phyloP scores from a whole-genome alignment of 2,888 invertebrate species.

The Cerceris rybyensis region DNA sequence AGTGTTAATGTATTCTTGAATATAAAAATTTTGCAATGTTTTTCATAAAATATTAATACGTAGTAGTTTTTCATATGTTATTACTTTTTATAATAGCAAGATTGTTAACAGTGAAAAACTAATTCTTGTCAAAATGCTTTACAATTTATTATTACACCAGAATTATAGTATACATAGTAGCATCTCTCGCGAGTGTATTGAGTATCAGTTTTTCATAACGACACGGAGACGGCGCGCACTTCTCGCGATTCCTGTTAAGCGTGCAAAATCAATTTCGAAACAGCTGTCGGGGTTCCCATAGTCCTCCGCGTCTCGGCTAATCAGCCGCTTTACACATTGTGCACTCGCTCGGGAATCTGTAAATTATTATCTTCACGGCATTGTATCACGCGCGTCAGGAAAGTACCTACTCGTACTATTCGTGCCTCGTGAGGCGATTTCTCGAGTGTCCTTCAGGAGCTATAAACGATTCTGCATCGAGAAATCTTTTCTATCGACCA shows the following conservation, averaged over 20 bases:
- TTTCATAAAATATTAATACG: too few species aligned
- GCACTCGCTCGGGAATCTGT: slow-evolving; percentile 16
- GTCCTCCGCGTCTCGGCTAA: slow-evolving; percentile 17
- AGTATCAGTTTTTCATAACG: background rate
- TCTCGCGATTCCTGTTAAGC: slow-evolving; percentile 3
- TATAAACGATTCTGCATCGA: slow-evolving; percentile 16
- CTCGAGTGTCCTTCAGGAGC: slow-evolving; percentile 15
- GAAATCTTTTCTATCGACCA: slow-evolving; percentile 10
- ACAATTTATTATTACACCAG: background rate
- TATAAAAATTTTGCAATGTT: too few species aligned
- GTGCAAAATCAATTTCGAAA: slow-evolving; percentile 11
- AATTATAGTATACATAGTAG: background rate
- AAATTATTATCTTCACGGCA: slow-evolving; percentile 25
- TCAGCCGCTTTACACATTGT: slow-evolving; percentile 17
- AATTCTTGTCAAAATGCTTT: too few species aligned
- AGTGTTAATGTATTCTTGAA: too few species aligned
- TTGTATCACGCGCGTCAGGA: slow-evolving; percentile 10
- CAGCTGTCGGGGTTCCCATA: slow-evolving; percentile 11
- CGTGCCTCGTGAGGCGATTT: background rate
- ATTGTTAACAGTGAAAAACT: too few species aligned
- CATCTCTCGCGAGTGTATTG: too few species aligned
- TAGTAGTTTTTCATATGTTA: too few species aligned
- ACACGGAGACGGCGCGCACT: background rate
- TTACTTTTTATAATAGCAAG: too few species aligned
- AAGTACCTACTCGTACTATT: slow-evolving; percentile 6